Evolutionary conservation across 2,888 invertebrate species (phyloP), one percentile per base, ranked within the genome.

Genomic region (Sipha maydis): DNA sequence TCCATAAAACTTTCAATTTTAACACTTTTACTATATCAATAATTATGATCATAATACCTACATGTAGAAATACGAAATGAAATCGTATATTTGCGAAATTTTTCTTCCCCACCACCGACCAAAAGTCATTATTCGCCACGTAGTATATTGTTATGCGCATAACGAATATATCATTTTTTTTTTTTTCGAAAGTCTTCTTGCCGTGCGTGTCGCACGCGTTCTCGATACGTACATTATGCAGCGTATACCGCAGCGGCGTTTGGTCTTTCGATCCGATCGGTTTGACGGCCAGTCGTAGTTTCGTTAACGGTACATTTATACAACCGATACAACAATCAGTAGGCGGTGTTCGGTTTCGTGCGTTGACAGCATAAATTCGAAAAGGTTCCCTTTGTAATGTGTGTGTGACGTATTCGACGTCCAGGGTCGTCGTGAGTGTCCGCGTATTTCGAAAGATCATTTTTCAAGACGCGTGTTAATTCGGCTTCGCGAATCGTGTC

Each of bases 381-480:
- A 75, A 75, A 75, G 75, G 38, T 75, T 75, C 38, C 34, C 75
- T 75, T 75, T 75, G 34, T 75, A 34, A 38, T 25, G 38, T 31
- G 38, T 38, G 41, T 31, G 38, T 38, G 38, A 75, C 75, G 75
- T 34, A 38, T 34, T 75, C 75, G 75, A 7, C 21, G 38, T 61
- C 61, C 76, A 80, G 38, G 80, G 80, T 41, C 80, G 21, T 21
- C 0, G 34, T 2, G 38, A 21, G n/a, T 8, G 25, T 19, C 21
- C 25, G 21, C 61, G 71, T 31, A 28, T 76, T 76, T 76, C 84
- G 75, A 67, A 76, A 76, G 17, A 75, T n/a, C 38, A 75, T 56
- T 56, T 83, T 82, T 61, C 34, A 73, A 34, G 73, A 73, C 28
- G 31, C 75, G 73, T 31, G 69, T 83, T 84, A 84, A 76, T 76